A percentile compares a stretch with the other conserved stretches of the same genome.
Conservation (phyloP, 2,797 vertebrate genomes). For the Perodicticus potto region DNA sequence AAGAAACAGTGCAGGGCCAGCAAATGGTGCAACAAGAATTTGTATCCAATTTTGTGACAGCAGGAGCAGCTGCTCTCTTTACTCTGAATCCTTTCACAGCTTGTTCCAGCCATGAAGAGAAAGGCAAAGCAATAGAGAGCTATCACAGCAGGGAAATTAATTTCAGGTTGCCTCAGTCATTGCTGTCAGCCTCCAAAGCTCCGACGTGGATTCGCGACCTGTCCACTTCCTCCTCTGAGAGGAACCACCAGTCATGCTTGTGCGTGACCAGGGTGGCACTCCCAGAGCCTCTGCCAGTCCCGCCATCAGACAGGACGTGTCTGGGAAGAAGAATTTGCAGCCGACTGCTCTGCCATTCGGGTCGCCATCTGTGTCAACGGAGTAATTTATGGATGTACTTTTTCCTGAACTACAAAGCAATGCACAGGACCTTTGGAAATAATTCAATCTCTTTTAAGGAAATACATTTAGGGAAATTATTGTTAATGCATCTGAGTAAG, state of each 20-base stretch:
- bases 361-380: conserved; percentile 78
- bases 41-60: not conserved
- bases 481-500: conserved; percentile 87
- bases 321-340: conserved; percentile 75
- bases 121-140: not conserved
- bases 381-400: conserved; percentile 81
- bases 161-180: conserved; percentile 59
- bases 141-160: conserved; percentile 43
- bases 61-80: not conserved
- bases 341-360: conserved; percentile 60
- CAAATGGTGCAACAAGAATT: not conserved
- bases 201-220: conserved; percentile 34
- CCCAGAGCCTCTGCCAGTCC: conserved; percentile 51
- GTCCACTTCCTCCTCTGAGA: conserved; percentile 43
- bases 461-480: conserved; percentile 82
- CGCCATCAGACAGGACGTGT: conserved; percentile 21
- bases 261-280: not conserved
- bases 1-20: not conserved
- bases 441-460: conserved; percentile 84
- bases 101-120: not conserved
- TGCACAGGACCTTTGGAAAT: conserved; percentile 79
- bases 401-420: conserved; percentile 71
- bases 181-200: conserved; percentile 51
- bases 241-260: not conserved
- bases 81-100: not conserved